Evolutionary conservation across 2,113 vertebrate genomes (phyloP).

Genomic region (Oryzias melastigma): DNA sequence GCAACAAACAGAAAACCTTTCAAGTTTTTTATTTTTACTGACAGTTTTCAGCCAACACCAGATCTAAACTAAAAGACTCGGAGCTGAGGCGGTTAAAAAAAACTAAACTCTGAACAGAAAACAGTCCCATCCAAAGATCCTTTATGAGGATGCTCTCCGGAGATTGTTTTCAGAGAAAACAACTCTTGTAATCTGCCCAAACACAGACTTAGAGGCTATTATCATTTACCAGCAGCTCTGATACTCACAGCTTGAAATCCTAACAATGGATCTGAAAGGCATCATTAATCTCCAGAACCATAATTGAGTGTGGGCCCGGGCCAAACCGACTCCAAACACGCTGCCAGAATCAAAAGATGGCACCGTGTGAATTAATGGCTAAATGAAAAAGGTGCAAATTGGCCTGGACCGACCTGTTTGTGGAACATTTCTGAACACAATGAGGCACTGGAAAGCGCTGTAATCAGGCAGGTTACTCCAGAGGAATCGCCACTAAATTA

Average conservation of each 20-base stretch:
- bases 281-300: slow-evolving; percentile 68
- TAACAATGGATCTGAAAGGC: slow-evolving; percentile 65
- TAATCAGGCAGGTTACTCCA: slow-evolving; percentile 17
- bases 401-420: slow-evolving; percentile 53
- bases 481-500: neutral
- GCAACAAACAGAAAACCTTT: slow-evolving; percentile 2
- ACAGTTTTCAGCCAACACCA: slow-evolving; percentile 21
- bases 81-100: slow-evolving; percentile 19
- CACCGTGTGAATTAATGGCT: slow-evolving; percentile 49
- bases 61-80: slow-evolving; percentile 18
- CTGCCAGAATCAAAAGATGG: slow-evolving; percentile 56
- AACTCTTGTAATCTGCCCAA: slow-evolving; percentile 61
- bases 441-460: slow-evolving; percentile 23
- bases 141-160: slow-evolving; percentile 41
- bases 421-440: slow-evolving; percentile 40
- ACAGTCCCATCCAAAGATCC: neutral
- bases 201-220: slow-evolving; percentile 52
- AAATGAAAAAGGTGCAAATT: slow-evolving; percentile 56
- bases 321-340: slow-evolving; percentile 43
- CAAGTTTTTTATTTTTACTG: slow-evolving; percentile 28
- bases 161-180: slow-evolving; percentile 59
- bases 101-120: neutral
- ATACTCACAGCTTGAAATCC: slow-evolving; percentile 43
- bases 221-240: slow-evolving; percentile 47
- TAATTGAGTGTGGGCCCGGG: slow-evolving; percentile 42